Conservation (phyloP, 2,113 vertebrate genomes). For the Ictalurus punctatus region DNA sequence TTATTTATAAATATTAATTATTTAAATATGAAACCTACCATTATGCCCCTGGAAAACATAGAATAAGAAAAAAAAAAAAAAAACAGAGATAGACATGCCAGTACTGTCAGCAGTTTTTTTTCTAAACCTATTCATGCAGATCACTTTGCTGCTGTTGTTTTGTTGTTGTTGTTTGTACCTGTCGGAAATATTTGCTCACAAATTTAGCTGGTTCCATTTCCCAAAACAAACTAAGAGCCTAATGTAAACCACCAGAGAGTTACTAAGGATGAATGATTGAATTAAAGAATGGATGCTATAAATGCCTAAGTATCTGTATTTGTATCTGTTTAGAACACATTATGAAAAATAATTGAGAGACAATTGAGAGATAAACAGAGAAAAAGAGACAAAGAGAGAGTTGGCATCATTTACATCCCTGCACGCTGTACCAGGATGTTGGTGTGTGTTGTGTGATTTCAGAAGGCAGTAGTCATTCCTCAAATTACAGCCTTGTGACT, state of each 20-base stretch:
- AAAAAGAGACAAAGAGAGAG: neutral
- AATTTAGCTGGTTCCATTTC: neutral
- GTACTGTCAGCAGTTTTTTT: too few species aligned
- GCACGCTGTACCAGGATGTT: neutral
- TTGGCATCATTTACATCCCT: neutral
- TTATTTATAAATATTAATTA: too few species aligned
- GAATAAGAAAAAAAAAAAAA: too few species aligned
- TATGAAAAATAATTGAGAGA: neutral
- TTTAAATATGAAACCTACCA: too few species aligned
- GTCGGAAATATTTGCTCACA: neutral
- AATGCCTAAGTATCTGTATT: neutral
- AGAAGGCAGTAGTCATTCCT: slow-evolving; percentile 40
- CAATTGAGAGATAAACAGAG: neutral
- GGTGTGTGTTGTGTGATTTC: neutral
- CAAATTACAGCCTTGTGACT: slow-evolving; percentile 39
- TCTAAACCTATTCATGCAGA: too few species aligned
- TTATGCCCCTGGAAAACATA: too few species aligned
- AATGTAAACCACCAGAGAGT: neutral
- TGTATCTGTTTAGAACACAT: neutral
- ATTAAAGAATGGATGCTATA: neutral
- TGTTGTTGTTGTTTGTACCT: neutral
- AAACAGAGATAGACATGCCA: too few species aligned
- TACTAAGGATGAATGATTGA: neutral
- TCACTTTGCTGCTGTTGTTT: too few species aligned
- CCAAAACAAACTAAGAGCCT: neutral